Evolutionary conservation across 2,113 vertebrate species (phyloP), one percentile per base, ranked within the genome.

Genomic region (Salminus brasiliensis): DNA sequence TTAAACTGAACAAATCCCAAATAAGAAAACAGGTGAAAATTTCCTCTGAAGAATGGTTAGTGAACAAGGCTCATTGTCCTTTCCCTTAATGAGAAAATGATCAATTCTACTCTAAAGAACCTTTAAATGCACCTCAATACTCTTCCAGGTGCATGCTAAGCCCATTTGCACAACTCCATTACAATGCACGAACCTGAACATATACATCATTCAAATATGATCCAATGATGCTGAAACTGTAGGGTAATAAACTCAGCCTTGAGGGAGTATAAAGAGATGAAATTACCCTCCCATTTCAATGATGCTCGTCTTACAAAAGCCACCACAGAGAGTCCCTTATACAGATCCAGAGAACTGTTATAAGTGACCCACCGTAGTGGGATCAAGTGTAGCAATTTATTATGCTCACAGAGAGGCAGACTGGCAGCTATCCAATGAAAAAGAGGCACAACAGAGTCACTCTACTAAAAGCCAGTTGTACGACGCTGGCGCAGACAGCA

Each of bases 341-440:
- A 34, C 65, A 29, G 30, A 76, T 34, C 39, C 49, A 69, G 49
- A 77, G 55, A 74, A 65, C 71, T 71, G 77, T 83, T 76, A 30
- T 72, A 72, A 76, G 62, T 55, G 65, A 75, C 55, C 59, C 25
- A 36, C 59, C 36, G 32, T 41, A 69, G 47, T 32, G 30, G 60
- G 72, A 83, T 83, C 82, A 83, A 80, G 77, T 83, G 57, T 67
- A 72, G 59, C 59, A 49, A 80, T 83, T 83, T 76, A 71, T 67
- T 79, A 66, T 59, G 67, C 70, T 71, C 47, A 9, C 57, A 27
- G 11, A 63, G 57, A 71, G 67, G n/a, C n/a, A 43, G 70, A n/a
- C 55, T 16, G 53, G 25, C 47, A 45, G 59, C 47, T 71, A 76
- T 75, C 60, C 23, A 80, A 70, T 34, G 32, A 63, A 43, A 76